Base-by-base conservation (phyloP, 1,140 invertebrate species). In the Trichonephila inaurata region DNA sequence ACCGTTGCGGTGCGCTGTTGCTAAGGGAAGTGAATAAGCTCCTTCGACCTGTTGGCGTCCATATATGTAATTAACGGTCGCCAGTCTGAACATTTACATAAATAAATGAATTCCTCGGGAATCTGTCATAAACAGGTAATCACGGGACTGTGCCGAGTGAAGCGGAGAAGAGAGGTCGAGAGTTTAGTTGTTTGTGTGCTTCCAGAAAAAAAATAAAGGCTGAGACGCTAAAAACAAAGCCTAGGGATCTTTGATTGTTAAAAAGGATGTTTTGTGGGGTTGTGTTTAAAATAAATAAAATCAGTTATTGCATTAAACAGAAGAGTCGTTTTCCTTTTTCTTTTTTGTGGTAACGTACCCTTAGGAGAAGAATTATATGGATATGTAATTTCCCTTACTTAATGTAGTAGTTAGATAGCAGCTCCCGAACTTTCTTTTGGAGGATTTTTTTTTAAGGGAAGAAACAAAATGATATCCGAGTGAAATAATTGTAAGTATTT, bases 11-110 rank as follows among this genome's bases (percentile, higher is more conserved):
- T 24, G 66, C 66, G 24, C 66, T 44, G 88, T 89, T 89, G 66
- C 88, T 60, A 89, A 72, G 88, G 66, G 66, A 69, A 24, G 66
- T 69, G 66, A 69, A 69, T 69, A n/a, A 69, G 66, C 66, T n/a
- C 88, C 72, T 44, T 77, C 64, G 88, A 89, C 88, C 88, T 89
- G 88, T 89, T 89, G 88, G 88, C 88, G 88, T 72, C 88, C 66
- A 69, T 69, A 69, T 69, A 69, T 21, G 66, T 89, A 89, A 89
- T 89, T 89, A 89, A 89, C 88, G 88, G 86, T 69, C 62, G 62
- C 66, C 66, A 69, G 66, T 69, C 66, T 44, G 21, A 33, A 28
- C 88, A 89, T 89, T 89, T 72, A 64, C 88, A 89, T 89, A 89
- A 58, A 69, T 69, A 69, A 69, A 69, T 69, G 66, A 69, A 69